These are phyloP conservation scores for Callinectes sapidus DNA, from an alignment of 2,888 invertebrate species.

Conservation along the genomic window DNA sequence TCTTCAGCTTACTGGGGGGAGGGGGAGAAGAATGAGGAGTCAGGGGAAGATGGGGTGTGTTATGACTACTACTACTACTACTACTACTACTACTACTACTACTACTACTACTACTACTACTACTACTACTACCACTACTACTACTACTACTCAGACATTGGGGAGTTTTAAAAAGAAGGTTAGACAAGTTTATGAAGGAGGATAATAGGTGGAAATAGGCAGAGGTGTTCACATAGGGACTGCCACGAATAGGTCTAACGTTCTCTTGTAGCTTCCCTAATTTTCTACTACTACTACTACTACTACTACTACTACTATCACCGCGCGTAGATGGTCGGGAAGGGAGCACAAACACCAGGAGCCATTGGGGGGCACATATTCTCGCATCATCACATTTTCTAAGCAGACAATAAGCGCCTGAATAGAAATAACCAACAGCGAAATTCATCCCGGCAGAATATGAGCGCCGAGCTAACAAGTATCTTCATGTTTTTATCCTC, in stretches of 20 bases:
- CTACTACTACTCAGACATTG: too few relatives aligned
- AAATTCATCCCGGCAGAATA: neutral
- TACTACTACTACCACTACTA: neutral
- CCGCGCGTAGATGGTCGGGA: neutral
- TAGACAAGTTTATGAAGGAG: too few relatives aligned
- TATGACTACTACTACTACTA: neutral
- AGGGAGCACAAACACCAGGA: neutral
- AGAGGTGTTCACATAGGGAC: too few relatives aligned
- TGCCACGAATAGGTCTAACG: too few relatives aligned
- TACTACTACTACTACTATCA: neutral
- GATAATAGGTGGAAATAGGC: too few relatives aligned
- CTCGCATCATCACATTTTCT: neutral
- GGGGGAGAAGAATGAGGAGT: neutral
- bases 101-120: neutral
- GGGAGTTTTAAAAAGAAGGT: too few relatives aligned
- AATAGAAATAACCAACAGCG: neutral
- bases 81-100: neutral
- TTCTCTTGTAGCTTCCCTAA: too few relatives aligned
- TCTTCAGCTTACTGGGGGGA: neutral
- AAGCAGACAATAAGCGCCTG: neutral
- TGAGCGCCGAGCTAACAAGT: neutral
- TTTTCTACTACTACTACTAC: too few relatives aligned
- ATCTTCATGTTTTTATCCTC: constrained; percentile 14
- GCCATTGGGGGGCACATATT: neutral
- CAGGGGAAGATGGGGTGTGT: neutral